Conservation (phyloP, 2,888 invertebrate species). For the Hypolimnas misippus region DNA sequence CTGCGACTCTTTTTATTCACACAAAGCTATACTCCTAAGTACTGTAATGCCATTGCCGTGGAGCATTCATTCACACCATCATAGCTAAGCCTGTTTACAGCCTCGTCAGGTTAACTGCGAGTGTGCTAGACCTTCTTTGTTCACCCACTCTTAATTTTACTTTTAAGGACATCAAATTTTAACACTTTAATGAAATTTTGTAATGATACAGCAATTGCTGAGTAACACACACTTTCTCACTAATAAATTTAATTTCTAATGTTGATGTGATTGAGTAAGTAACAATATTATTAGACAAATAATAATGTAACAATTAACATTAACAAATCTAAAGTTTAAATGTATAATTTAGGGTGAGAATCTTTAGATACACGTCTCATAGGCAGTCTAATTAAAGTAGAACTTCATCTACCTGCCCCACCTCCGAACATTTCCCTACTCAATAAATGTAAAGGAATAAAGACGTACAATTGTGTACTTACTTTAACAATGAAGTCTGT, state of each 20-base stretch:
- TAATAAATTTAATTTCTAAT: no score
- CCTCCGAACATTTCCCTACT: conserved; percentile 29
- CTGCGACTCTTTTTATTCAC: conserved; percentile 53
- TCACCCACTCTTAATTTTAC: conserved; percentile 52
- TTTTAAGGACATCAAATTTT: conserved; percentile 60
- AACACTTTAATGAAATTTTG: conserved; percentile 58
- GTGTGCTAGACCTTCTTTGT: conserved; percentile 67
- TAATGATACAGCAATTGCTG: not conserved
- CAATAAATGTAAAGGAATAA: conserved; percentile 37
- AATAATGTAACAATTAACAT: no score
- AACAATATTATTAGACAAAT: no score
- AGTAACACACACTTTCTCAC: no score
- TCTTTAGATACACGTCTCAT: no score
- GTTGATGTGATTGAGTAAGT: no score
- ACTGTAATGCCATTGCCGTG: conserved; percentile 45
- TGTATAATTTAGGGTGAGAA: no score
- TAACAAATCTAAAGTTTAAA: no score
- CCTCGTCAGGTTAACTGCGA: conserved; percentile 64
- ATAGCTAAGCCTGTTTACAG: conserved; percentile 67
- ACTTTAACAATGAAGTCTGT: conserved; percentile 42
- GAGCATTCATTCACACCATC: conserved; percentile 60
- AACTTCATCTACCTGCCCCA: conserved; percentile 32
- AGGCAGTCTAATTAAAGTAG: conserved; percentile 28
- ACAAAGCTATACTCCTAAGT: conserved; percentile 54
- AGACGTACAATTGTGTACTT: conserved; percentile 38